Base-by-base conservation (phyloP, 2,797 vertebrate genomes). In the Enteromius argenteus region DNA sequence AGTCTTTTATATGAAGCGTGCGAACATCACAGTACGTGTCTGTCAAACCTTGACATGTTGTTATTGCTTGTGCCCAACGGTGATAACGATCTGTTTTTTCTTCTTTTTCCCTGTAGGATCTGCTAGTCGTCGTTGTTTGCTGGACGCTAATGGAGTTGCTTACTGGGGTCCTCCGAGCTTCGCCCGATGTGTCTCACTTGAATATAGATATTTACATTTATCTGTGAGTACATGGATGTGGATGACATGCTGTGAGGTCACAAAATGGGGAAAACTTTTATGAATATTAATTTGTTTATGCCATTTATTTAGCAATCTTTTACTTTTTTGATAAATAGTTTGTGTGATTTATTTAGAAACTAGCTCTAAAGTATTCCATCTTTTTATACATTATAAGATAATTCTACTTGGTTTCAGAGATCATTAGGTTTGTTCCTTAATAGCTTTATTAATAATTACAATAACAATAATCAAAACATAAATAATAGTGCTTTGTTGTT, bases 141-240 rank as follows among this genome's bases (percentile, higher is more conserved):
- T 99, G 94, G 97, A 97, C 92, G 95, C 96, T 95, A 97, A 97
- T 6, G 98, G 98, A 56, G 97, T 99, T 90, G 98, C 98, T 87
- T 98, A 98, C 90, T 99, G 98, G 98, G 97, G 97, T 78, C 95
- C 96, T 94, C 98, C 98, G 95, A 99, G 98, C 95, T 99, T 99
- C 86, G 98, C 98, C 93, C 97, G 98, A 96, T 99, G 98, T 94
- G 90, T 99, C 94, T 99, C 98, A 88, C 96, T 97, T 37, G 98
- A 99, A 89, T 99, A 97, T 96, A 94, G 97, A 96, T 96, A 97
- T 95, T 96, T 99, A 92, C 97, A 98, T 95, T 94, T 99, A 95
- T 96, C 97, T 92, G 98, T 99, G 95, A 97, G 98, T 97, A 94
- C 21, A 69, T 80, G 21, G 73, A 23, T 78, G 23, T 17, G 35